Conservation (phyloP, 2,888 invertebrate genomes). For the Nymphalis urticae region DNA sequence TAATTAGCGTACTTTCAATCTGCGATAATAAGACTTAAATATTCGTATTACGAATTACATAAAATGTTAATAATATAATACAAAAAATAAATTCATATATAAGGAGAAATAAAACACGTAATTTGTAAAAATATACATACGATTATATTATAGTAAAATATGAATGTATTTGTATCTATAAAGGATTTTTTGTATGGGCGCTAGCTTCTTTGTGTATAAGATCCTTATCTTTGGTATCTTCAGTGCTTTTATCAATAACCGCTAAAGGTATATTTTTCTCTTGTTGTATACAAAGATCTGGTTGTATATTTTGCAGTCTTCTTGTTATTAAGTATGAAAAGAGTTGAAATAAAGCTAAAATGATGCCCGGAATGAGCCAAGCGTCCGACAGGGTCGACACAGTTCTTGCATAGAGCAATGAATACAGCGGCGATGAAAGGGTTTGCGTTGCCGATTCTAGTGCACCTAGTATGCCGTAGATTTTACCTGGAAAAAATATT, state of each 20-base stretch:
- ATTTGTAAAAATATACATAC: background rate
- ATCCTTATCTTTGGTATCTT: conserved; percentile 36
- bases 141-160: background rate
- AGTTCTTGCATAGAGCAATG: conserved; percentile 69
- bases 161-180: conserved; percentile 5
- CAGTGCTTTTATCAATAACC: conserved; percentile 15
- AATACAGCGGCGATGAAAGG: conserved; percentile 68
- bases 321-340: conserved; percentile 61
- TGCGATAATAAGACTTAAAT: too few relatives aligned
- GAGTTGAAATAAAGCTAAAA: conserved; percentile 59
- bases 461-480: conserved; percentile 74
- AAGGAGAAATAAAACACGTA: conserved; percentile 3
- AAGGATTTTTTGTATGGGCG: background rate
- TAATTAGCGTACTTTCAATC: too few relatives aligned
- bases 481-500: conserved; percentile 67
- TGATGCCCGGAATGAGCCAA: conserved; percentile 69
- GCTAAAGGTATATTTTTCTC: conserved; percentile 34
- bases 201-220: conserved; percentile 30
- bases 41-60: too few relatives aligned
- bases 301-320: conserved; percentile 42
- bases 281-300: conserved; percentile 17
- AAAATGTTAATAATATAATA: too few relatives aligned
- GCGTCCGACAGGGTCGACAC: conserved; percentile 66
- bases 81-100: background rate
- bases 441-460: conserved; percentile 74